Conservation (phyloP, 2,113 vertebrate genomes). For the Myocastor coypus region DNA sequence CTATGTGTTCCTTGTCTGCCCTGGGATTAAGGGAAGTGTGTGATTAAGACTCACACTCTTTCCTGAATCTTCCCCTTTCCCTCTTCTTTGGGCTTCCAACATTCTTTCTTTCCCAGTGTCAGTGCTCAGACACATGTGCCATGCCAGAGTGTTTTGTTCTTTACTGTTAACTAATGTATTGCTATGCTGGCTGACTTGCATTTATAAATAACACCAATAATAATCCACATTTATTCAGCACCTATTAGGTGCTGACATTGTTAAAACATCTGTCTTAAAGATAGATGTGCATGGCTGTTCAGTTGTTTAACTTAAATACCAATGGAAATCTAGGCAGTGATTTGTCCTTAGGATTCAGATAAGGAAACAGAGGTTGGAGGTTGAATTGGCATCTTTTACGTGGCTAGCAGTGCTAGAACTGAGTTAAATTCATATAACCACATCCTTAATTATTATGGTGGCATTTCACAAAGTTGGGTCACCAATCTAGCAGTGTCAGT, state of each 20-base stretch:
- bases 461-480: neutral
- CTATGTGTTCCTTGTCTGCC: neutral
- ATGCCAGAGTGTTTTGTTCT: neutral
- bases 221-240: neutral
- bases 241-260: neutral
- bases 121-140: neutral
- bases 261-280: slow-evolving; percentile 27
- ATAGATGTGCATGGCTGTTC: neutral
- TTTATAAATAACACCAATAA: neutral
- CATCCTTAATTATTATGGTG: neutral
- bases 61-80: neutral
- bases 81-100: neutral
- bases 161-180: slow-evolving; percentile 5
- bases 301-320: neutral
- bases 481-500: neutral
- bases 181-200: neutral
- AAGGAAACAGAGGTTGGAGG: neutral
- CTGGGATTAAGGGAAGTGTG: neutral
- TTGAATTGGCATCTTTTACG: neutral
- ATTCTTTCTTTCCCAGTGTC: neutral
- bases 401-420: neutral
- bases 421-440: neutral
- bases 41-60: neutral
- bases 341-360: neutral
- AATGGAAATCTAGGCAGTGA: neutral